Evolutionary conservation across 2,797 vertebrate species (phyloP).

Genomic region (Potorous gilbertii): DNA sequence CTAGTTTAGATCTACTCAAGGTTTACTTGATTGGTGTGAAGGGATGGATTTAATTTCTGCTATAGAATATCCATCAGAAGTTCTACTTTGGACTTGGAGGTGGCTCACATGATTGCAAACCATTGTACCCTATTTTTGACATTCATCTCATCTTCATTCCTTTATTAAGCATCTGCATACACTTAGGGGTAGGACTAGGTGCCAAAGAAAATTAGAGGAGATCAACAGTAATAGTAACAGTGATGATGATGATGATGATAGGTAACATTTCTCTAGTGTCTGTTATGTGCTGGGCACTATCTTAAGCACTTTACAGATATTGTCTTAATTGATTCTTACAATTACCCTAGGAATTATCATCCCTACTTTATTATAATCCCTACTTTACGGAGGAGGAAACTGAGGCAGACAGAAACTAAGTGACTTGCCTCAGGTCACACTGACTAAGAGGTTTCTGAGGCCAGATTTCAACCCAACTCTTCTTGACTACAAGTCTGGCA

Average conservation of each 20-base stretch:
- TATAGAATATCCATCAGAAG: neutral
- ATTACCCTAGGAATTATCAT: neutral
- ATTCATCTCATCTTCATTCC: neutral
- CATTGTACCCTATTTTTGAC: neutral
- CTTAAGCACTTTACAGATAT: neutral
- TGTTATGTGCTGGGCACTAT: neutral
- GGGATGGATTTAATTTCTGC: neutral
- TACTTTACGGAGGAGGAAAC: neutral
- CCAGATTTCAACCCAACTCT: neutral
- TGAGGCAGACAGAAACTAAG: neutral
- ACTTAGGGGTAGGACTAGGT: neutral
- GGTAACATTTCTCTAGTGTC: neutral
- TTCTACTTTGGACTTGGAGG: too few species aligned
- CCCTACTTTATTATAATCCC: too few species aligned
- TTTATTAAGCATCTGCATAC: neutral
- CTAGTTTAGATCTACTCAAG: neutral
- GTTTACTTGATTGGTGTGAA: neutral
- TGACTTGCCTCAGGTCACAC: neutral
- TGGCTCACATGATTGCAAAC: neutral
- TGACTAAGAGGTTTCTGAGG: neutral
- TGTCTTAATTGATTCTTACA: neutral
- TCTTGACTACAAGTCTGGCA: neutral
- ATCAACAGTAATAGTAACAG: neutral
- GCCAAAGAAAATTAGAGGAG: neutral
- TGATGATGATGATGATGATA: neutral